Conservation (phyloP, 2,888 invertebrate genomes). For the Helobdella robusta region DNA sequence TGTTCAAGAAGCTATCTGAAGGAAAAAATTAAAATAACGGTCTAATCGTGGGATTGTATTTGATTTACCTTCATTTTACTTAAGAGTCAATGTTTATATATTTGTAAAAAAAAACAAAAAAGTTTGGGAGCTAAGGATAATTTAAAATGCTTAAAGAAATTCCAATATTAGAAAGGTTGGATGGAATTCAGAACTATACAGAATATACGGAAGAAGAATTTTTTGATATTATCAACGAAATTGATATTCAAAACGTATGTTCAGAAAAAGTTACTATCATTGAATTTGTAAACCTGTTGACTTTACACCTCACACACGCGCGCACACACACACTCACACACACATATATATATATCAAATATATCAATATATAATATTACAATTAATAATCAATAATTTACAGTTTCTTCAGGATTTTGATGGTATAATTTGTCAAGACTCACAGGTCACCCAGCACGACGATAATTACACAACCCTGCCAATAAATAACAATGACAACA, state of each 20-base stretch:
- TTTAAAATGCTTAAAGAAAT: too few species aligned
- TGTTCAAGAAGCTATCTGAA: too few species aligned
- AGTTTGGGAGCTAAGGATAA: too few species aligned
- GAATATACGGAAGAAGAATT: constrained; percentile 7
- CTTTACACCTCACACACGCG: not conserved
- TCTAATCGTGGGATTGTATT: too few species aligned
- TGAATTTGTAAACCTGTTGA: not conserved
- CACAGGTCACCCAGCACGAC: not conserved
- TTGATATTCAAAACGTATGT: constrained; percentile 16
- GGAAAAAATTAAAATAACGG: too few species aligned
- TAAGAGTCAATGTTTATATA: too few species aligned
- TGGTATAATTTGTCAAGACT: constrained; percentile 12
- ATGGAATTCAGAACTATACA: too few species aligned
- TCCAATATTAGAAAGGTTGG: too few species aligned
- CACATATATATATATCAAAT: not conserved
- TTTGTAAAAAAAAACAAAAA: too few species aligned
- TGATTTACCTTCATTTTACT: too few species aligned
- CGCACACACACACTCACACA: not conserved
- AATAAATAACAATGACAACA: not conserved
- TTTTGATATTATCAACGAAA: constrained; percentile 10
- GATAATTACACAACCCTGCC: not conserved
- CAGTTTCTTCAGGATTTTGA: constrained; percentile 25
- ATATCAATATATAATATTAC: not conserved
- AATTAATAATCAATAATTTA: not conserved
- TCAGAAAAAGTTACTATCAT: not conserved